Evolutionary conservation across 2,797 vertebrate species (phyloP), one percentile per base, ranked within the genome.

Genomic region (Chelon auratus): DNA sequence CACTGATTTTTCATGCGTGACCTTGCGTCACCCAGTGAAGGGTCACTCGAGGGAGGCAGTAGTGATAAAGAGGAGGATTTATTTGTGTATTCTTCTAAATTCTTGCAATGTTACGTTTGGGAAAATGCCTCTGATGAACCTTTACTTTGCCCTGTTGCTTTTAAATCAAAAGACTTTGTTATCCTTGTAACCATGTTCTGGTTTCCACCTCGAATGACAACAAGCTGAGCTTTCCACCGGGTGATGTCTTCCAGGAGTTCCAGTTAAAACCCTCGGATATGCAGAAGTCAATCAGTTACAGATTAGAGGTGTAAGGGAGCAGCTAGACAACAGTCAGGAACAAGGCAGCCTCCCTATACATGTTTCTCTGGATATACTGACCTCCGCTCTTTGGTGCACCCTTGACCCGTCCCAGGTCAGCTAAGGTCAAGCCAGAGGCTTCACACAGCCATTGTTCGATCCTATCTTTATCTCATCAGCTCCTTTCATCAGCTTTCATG

Each of bases 191-290:
- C 72, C 30, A 43, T 4, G 17, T 20, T 59, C 67, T 56, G 61
- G 61, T n/a, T 55, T 36, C 17, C 59, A 10, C 30, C 18, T 42
- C 45, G 59, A 59, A 11, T 71, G 71, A 70, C 78, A 74, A 14
- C 8, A 18, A 59, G 17, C 72, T 81, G 64, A 88, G 54, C 75
- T 60, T 26, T 58, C 17, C 7, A n/a, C 30, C 33, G 40, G 43
- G 10, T 87, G 81, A 88, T 86, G 69, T 68, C 57, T 74, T 86
- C 80, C 87, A 90, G 84, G 70, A 69, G 37, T 55, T 61, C 7
- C 54, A 77, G 83, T 67, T 63, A 72, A 33, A 80, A 61, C 59
- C 22, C 40, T 58, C 9, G 3, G 22, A 72, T 33, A 26, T 58
- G 59, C 57, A 77, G 57, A 77, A 62, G 56, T 76, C 77, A 80